Evolutionary conservation across 2,797 vertebrate species (phyloP).

Genomic region (Enoplosus armatus): DNA sequence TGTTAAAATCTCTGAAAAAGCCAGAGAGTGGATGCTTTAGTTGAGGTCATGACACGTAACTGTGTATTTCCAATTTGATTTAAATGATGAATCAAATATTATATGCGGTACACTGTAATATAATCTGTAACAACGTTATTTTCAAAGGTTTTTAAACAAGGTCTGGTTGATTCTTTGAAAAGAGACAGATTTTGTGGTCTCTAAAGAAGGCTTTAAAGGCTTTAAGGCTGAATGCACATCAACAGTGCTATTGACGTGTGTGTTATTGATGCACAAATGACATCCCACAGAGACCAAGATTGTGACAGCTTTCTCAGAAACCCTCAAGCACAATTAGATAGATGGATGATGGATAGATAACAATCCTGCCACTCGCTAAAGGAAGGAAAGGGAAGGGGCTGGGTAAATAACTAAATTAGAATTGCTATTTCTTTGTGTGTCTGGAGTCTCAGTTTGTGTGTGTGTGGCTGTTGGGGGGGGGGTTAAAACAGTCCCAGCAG

Average conservation of each 20-base stretch:
- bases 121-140: background rate
- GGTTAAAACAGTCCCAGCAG: constrained; percentile 30
- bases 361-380: constrained; percentile 34
- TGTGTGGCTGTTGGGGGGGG: background rate
- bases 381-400: background rate
- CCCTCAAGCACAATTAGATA: constrained; percentile 62
- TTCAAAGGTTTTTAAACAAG: background rate
- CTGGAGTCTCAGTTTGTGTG: background rate
- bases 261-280: constrained; percentile 68
- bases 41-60: background rate
- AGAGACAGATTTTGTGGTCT: background rate
- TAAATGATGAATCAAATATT: background rate
- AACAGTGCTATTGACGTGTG: constrained; percentile 42
- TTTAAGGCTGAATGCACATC: constrained; percentile 54
- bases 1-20: too few relatives aligned
- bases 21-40: background rate
- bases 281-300: constrained; percentile 61
- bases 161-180: background rate
- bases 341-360: constrained; percentile 64
- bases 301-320: constrained; percentile 65
- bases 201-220: too few relatives aligned
- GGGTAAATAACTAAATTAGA: constrained; percentile 51
- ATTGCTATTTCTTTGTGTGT: constrained; percentile 51
- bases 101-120: background rate
- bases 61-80: background rate